Conservation (phyloP, 1,140 invertebrate genomes). For the Drosophila quadrilineata region DNA sequence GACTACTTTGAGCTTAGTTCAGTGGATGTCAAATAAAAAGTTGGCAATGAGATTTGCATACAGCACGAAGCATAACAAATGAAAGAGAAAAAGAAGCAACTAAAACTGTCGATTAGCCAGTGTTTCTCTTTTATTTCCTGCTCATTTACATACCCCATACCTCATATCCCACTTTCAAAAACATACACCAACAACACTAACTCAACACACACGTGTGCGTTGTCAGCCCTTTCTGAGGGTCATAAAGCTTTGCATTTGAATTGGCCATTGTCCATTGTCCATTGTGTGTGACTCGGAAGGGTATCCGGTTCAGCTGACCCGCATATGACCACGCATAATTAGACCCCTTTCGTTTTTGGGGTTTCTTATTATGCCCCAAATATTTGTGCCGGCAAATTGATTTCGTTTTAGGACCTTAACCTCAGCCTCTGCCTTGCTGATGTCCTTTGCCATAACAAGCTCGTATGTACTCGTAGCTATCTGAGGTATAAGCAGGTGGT, state of each 20-base stretch:
- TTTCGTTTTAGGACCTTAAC: conserved; percentile 8
- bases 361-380: conserved; percentile 18
- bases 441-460: not conserved
- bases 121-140: conserved; percentile 39
- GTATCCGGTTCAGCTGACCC: conserved; percentile 31
- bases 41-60: conserved; percentile 16
- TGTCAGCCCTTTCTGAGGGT: conserved; percentile 17
- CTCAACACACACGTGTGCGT: conserved; percentile 37
- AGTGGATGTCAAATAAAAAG: conserved; percentile 9
- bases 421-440: too few species aligned
- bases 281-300: too few species aligned
- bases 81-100: conserved; percentile 6
- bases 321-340: conserved; percentile 44
- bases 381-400: conserved; percentile 42
- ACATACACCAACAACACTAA: not conserved
- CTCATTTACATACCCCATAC: conserved; percentile 38
- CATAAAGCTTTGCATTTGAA: conserved; percentile 48
- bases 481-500: not conserved
- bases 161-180: not conserved
- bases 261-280: too few species aligned
- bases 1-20: not conserved
- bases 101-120: conserved; percentile 46
- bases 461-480: not conserved
- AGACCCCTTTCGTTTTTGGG: conserved; percentile 28
- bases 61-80: not conserved